These are phyloP conservation scores for Eupithecia dodoneata DNA, from an alignment of 2,888 invertebrate species.

Conservation along the genomic window DNA sequence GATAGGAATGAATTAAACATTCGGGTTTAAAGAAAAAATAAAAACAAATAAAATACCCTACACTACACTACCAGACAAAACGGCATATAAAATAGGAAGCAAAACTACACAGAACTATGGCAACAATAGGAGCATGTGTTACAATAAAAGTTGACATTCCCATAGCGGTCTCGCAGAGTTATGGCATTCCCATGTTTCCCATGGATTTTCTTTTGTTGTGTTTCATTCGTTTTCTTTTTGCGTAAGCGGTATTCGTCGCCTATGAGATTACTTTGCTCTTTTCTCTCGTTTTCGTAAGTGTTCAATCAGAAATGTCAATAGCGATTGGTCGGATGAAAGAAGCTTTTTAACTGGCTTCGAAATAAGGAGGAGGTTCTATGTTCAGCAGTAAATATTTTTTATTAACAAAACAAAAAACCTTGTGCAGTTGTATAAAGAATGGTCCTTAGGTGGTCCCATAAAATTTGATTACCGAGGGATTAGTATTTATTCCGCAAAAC, in stretches of 20 bases:
- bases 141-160: slow-evolving; percentile 53
- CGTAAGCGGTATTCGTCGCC: slow-evolving; percentile 28
- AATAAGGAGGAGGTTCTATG: no score
- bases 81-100: slow-evolving; percentile 32
- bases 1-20: no score
- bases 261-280: slow-evolving; percentile 26
- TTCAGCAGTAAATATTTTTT: no score
- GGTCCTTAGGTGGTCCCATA: no score
- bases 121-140: slow-evolving; percentile 43
- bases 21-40: no score
- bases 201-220: slow-evolving; percentile 48
- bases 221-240: slow-evolving; percentile 43
- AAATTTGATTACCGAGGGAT: no score
- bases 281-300: slow-evolving; percentile 10
- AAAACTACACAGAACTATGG: slow-evolving; percentile 36
- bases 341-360: not conserved
- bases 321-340: slow-evolving; percentile 3
- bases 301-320: slow-evolving; percentile 24
- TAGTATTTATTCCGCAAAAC: no score
- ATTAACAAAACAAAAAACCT: no score
- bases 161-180: slow-evolving; percentile 49
- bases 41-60: not conserved
- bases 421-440: no score
- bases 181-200: slow-evolving; percentile 51
- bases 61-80: slow-evolving; percentile 16